Evolutionary conservation across 1,140 invertebrate species (phyloP), one percentile per base, ranked within the genome.

Genomic region (Drosophila guanche): DNA sequence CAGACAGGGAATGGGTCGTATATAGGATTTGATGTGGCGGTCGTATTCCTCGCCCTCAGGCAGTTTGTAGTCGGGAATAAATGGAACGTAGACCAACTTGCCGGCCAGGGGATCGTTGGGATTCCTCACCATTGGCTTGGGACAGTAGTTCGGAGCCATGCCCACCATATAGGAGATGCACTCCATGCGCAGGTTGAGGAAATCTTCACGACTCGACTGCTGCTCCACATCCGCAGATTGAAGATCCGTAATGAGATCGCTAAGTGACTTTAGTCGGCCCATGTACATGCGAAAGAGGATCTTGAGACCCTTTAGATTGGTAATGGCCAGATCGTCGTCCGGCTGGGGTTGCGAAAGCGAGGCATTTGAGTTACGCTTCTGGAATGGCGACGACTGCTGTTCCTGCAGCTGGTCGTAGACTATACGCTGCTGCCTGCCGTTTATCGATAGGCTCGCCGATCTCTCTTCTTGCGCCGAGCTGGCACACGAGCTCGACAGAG

Each of bases 271-370:
- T 2, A 91, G 27, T 1, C 86, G 84, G 0, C 90, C 90, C 80
- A 91, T 83, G 57, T 91, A 91, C 90, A 91, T 91, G 43, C 90
- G 90, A 53, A 91, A 91, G 1, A 91, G 79, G 29, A 91, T 91
- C 70, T 91, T 91, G 0, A 91, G 72, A 1, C 90, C 90, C 60
- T 91, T 90, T 0, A 88, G 61, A 75, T 91, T 90, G 0, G 60
- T 89, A 16, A 72, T 79, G n/a, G 62, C 69, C 47, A 61, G 5
- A 53, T 89, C 83, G 25, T 76, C 79, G 7, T 84, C 79, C 0
- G 62, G 61, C 43, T 80, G 84, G 2, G 68, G 76, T 25, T 84
- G 89, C 3, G 81, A 85, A 1, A 77, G 70, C 45, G 89, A 90
- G 16, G 72, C 55, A 55, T 86, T 90, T 5, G 86, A 90, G 33